phyloP scores from a whole-genome alignment of 2,797 vertebrate genomes.

The Threskiornis aethiopicus region DNA sequence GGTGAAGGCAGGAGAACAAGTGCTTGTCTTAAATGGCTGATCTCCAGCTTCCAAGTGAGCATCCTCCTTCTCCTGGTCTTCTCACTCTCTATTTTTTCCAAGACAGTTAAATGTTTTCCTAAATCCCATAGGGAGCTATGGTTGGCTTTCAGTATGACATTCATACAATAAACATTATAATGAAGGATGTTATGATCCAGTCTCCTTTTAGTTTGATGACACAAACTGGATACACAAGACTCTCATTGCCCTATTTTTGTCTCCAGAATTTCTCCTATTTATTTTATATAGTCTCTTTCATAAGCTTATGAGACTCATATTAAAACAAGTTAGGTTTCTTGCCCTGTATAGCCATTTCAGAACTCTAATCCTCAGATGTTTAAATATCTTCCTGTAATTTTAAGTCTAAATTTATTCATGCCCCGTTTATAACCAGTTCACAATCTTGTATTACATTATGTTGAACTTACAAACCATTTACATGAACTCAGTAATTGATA shows the following conservation, averaged over 20 bases:
- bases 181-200: not conserved
- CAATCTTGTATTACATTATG: not conserved
- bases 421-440: not conserved
- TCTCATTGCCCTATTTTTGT: not conserved
- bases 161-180: not conserved
- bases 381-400: not conserved
- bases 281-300: not conserved
- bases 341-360: not conserved
- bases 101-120: not conserved
- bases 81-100: not conserved
- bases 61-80: not conserved
- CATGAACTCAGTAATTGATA: not conserved
- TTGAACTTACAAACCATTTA: not conserved
- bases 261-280: not conserved
- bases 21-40: not conserved
- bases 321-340: not conserved
- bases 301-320: not conserved
- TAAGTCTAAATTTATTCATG: not conserved
- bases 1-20: not conserved
- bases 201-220: constrained; percentile 12
- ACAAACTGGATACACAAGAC: not conserved
- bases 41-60: not conserved
- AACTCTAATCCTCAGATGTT: not conserved
- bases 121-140: not conserved
- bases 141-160: not conserved